Conservation (phyloP, 2,888 invertebrate species). For the Pomacea canaliculata region DNA sequence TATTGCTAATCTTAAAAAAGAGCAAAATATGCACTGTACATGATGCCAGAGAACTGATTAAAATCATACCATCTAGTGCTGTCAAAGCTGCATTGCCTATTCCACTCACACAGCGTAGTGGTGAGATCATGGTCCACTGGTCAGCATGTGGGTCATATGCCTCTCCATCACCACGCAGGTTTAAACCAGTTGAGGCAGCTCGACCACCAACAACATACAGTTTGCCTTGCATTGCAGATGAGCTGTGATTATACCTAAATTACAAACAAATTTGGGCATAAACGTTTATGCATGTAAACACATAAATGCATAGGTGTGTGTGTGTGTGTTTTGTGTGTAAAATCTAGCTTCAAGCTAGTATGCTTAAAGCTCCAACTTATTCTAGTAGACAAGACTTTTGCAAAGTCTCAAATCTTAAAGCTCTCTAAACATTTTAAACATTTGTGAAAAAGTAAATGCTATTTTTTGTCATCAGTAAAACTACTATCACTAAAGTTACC, state of each 20-base stretch:
- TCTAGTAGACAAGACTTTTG: too few species aligned
- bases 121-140: conserved; percentile 30
- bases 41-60: too few species aligned
- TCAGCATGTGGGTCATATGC: conserved; percentile 26
- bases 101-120: conserved; percentile 22
- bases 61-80: conserved; percentile 24
- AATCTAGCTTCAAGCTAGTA: too few species aligned
- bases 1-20: neutral
- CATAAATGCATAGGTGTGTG: neutral
- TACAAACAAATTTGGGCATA: neutral
- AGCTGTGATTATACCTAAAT: conserved; percentile 31
- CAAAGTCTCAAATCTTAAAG: too few species aligned
- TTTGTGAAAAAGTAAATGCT: too few species aligned
- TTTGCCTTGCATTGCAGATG: conserved; percentile 13
- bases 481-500: neutral
- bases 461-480: neutral
- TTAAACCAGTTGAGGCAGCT: neutral
- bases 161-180: conserved; percentile 25
- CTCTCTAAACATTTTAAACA: too few species aligned
- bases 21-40: neutral
- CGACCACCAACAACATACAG: conserved; percentile 33
- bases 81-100: conserved; percentile 31
- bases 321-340: too few species aligned
- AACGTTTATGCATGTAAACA: neutral
- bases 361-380: too few species aligned